Evolutionary conservation across 2,113 vertebrate species (phyloP), one percentile per base, ranked within the genome.

Genomic region (Empidonax alnorum): DNA sequence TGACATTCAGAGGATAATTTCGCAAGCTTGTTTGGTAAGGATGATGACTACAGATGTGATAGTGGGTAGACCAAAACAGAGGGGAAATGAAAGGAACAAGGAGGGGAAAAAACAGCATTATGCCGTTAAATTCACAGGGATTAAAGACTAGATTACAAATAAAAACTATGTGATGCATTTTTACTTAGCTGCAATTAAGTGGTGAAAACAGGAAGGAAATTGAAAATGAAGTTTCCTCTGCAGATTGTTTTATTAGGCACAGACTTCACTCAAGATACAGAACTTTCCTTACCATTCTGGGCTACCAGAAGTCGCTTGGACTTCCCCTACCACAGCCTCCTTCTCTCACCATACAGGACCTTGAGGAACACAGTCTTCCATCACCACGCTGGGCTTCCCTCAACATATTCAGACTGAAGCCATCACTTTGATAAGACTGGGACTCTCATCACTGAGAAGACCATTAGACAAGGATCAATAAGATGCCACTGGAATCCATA

Each of bases 1-100:
- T 94, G 90, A 93, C 81, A 78, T 94, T 89, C 4, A 12, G 71
- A 77, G 55, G 75, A 89, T 95, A 95, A 94, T 96, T 97, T 96
- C 97, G 41, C 71, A 87, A 87, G 81, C 59, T 96, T 61, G 24
- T 87, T 65, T 93, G 88, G 18, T 77, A 83, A 93, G 77, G 35
- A 87, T 83, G 91, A 85, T 55, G 89, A 94, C 79, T 79, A 74
- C 76, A 96, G 78, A 55, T 83, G n/a, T 85, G 94, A 67, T 74
- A 97, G 84, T 84, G 53, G 25, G 47, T 94, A 89, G 46, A 74
- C 7, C 17, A 33, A 91, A 94, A 20, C 58, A 92, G 80, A 94
- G 17, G 24, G 52, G 63, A 93, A 95, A 93, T 46, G 8, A 72
- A 95, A 81, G 59, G 31, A 85, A 94, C 58, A 65, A 39, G 10